Percentiles rank a stretch among this genome's conserved stretches.
Evolutionary conservation across 2,888 invertebrate genomes (phyloP).

Genomic region (Ischnus inquisitorius): DNA sequence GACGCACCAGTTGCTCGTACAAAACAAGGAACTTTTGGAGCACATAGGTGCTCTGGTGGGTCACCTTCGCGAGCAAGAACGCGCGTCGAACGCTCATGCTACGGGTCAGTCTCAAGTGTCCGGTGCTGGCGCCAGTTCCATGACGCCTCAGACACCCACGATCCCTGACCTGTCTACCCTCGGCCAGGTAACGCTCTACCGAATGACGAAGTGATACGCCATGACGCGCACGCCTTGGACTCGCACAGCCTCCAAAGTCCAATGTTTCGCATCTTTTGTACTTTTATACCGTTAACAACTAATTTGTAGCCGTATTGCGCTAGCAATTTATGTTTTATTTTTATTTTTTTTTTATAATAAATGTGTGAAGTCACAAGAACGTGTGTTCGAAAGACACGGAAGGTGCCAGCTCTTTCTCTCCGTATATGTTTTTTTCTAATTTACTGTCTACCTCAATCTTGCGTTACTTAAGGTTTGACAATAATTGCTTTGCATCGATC

Average conservation of each 20-base stretch:
- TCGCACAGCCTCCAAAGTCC: slow-evolving; percentile 20
- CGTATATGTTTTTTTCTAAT: slow-evolving; percentile 11
- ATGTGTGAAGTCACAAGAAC: slow-evolving; percentile 25
- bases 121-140: slow-evolving; percentile 72
- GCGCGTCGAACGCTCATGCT: slow-evolving; percentile 86
- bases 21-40: slow-evolving; percentile 97
- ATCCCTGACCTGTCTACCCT: slow-evolving; percentile 83
- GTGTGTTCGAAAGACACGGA: slow-evolving; percentile 32
- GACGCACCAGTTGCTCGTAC: slow-evolving; percentile 96
- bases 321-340: slow-evolving; percentile 43
- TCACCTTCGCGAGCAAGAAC: slow-evolving; percentile 95
- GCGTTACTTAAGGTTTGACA: slow-evolving; percentile 36
- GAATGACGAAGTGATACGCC: slow-evolving; percentile 78
- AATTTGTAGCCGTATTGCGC: slow-evolving; percentile 51
- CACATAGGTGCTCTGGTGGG: slow-evolving; percentile 97
- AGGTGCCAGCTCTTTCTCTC: slow-evolving; percentile 40
- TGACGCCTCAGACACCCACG: slow-evolving; percentile 88
- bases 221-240: slow-evolving; percentile 74
- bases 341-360: slow-evolving; percentile 46
- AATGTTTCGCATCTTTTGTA: slow-evolving; percentile 64
- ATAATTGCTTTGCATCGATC: slow-evolving; percentile 44
- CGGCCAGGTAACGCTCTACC: slow-evolving; percentile 85
- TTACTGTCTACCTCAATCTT: slow-evolving; percentile 16
- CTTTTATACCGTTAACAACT: slow-evolving; percentile 63
- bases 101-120: slow-evolving; percentile 84